A percentile compares a stretch with the other conserved stretches of the same genome.
Conservation (phyloP, 2,797 vertebrate species). For the Sarcophilus harrisii region DNA sequence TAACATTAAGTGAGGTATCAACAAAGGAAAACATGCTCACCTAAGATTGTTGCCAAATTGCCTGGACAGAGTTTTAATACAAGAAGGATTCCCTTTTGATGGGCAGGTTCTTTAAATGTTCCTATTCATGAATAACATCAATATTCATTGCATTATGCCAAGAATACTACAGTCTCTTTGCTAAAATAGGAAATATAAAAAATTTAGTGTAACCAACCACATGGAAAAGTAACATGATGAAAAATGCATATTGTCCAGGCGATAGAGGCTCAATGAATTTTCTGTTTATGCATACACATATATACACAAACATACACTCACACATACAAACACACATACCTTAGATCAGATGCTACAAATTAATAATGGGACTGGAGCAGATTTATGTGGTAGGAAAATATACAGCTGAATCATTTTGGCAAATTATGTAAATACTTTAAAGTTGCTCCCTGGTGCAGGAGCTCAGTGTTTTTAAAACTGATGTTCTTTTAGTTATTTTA, state of each 20-base stretch:
- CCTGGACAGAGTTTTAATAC: neutral
- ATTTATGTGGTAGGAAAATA: neutral
- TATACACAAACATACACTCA: no score
- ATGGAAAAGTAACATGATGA: neutral
- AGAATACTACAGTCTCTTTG: neutral
- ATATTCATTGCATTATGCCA: neutral
- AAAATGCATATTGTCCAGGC: neutral
- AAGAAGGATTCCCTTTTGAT: neutral
- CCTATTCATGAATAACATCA: neutral
- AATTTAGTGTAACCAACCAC: neutral
- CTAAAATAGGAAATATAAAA: neutral
- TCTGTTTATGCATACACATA: neutral
- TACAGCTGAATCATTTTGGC: neutral
- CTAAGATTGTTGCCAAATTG: neutral
- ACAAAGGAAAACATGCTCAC: neutral
- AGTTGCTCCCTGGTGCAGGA: neutral
- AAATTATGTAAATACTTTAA: neutral
- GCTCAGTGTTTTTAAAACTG: neutral
- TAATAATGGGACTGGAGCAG: neutral
- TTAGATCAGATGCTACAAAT: neutral
- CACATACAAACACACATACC: neutral
- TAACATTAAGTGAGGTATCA: neutral
- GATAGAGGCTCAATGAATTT: neutral
- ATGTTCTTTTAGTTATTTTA: neutral
- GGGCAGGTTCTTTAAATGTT: neutral